Percentiles rank a stretch among this genome's conserved stretches.
These are phyloP conservation scores for Bursaphelenchus okinawaensis DNA, from an alignment of 2,888 invertebrate species.

Conservation along the genomic window DNA sequence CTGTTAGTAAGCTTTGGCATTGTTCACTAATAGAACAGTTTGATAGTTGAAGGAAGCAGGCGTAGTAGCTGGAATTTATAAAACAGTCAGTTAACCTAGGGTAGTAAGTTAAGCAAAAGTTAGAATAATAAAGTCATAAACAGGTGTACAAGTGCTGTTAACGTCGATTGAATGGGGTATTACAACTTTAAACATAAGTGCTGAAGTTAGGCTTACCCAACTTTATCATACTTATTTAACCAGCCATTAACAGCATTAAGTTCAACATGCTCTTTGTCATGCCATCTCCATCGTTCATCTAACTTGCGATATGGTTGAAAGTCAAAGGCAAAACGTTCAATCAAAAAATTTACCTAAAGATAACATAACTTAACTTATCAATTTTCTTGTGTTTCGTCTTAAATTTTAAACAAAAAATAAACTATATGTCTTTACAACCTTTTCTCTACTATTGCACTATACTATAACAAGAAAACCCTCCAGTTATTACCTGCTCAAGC, in stretches of 20 bases:
- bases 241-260: too few species aligned
- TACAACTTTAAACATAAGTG: too few species aligned
- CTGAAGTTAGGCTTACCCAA: too few species aligned
- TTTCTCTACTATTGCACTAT: too few species aligned
- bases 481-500: neutral
- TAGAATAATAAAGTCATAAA: too few species aligned
- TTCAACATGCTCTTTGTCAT: slow-evolving; percentile 25
- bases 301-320: slow-evolving; percentile 11
- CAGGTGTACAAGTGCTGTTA: too few species aligned
- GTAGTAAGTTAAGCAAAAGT: too few species aligned
- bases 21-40: neutral
- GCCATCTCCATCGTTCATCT: slow-evolving; percentile 28
- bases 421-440: too few species aligned
- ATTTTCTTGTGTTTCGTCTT: neutral
- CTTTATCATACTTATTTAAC: too few species aligned
- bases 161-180: too few species aligned
- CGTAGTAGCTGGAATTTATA: neutral
- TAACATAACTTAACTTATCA: neutral
- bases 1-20: neutral
- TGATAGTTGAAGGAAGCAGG: neutral
- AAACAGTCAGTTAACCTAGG: too few species aligned
- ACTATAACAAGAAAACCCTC: neutral
- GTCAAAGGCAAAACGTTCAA: neutral
- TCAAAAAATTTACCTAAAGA: neutral
- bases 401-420: too few species aligned